These are phyloP conservation scores for Oreochromis mossambicus DNA, from an alignment of 2,797 vertebrate genomes.

Conservation along the genomic window DNA sequence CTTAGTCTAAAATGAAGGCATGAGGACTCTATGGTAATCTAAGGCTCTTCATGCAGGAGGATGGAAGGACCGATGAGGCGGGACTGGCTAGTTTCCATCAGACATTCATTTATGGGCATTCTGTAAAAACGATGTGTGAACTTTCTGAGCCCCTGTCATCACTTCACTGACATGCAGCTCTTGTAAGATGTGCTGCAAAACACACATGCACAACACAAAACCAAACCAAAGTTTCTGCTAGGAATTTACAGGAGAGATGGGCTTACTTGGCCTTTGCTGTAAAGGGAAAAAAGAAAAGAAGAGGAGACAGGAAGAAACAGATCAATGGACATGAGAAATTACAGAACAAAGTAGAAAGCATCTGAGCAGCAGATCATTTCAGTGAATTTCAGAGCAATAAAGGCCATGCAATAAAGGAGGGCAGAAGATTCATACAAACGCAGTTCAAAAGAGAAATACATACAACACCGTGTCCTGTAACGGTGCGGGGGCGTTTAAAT, in stretches of 20 bases:
- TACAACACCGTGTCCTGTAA: not conserved
- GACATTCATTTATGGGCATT: constrained; percentile 30
- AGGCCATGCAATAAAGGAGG: constrained; percentile 30
- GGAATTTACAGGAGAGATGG: constrained; percentile 57
- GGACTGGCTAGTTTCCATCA: constrained; percentile 39
- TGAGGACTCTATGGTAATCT: constrained; percentile 30
- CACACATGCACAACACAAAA: constrained; percentile 78
- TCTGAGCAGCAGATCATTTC: constrained; percentile 12
- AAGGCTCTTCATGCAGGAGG: constrained; percentile 62
- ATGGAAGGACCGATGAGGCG: constrained; percentile 28
- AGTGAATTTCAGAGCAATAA: not conserved
- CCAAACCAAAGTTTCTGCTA: constrained; percentile 66
- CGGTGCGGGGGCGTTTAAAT: constrained; percentile 8
- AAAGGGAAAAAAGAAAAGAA: constrained; percentile 37
- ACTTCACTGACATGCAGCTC: constrained; percentile 71
- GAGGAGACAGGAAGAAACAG: constrained; percentile 47
- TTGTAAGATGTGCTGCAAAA: constrained; percentile 71
- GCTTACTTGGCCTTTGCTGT: constrained; percentile 71
- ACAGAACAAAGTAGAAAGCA: not conserved
- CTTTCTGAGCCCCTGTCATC: constrained; percentile 40
- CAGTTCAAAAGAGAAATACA: not conserved
- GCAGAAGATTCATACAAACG: not conserved
- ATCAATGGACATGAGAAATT: constrained; percentile 25
- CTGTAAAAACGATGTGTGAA: constrained; percentile 33
- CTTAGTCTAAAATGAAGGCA: constrained; percentile 41